These are phyloP conservation scores for Philantomba maxwellii DNA, from an alignment of 2,113 vertebrate species.

Conservation along the genomic window DNA sequence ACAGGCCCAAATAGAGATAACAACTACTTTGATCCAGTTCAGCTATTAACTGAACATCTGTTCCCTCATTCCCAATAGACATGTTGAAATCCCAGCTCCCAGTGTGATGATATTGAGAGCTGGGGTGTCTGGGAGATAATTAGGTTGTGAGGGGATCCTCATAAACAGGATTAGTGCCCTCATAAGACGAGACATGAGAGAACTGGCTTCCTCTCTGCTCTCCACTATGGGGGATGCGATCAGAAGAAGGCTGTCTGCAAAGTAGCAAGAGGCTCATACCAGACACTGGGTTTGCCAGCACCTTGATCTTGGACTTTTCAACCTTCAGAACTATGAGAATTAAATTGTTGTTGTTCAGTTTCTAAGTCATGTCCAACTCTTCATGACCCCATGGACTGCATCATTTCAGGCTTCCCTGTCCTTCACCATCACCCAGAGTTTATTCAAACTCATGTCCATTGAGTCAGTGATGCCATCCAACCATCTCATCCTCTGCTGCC, in stretches of 20 bases:
- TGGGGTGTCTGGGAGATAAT: not conserved
- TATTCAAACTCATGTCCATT: not conserved
- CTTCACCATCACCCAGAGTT: not conserved
- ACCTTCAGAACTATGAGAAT: not conserved
- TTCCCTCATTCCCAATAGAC: not conserved
- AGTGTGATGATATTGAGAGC: not conserved
- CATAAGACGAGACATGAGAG: not conserved
- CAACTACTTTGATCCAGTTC: not conserved
- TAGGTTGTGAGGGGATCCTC: not conserved
- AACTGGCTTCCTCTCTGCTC: not conserved
- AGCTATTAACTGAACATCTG: not conserved
- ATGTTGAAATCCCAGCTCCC: not conserved
- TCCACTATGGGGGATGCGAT: fast-evolving
- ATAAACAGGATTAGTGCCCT: not conserved
- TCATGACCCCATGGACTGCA: not conserved
- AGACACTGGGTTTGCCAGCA: not conserved
- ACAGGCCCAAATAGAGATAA: not conserved
- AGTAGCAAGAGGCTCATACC: not conserved
- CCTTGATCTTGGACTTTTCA: not conserved
- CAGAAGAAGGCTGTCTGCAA: not conserved
- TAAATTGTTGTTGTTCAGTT: not conserved
- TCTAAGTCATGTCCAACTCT: not conserved
- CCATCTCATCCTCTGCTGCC: not conserved
- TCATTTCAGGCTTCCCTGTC: not conserved
- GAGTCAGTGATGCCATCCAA: not conserved